Evolutionary conservation across 1,140 invertebrate genomes (phyloP), one percentile per base, ranked within the genome.

Genomic region (Caerostris extrusa): DNA sequence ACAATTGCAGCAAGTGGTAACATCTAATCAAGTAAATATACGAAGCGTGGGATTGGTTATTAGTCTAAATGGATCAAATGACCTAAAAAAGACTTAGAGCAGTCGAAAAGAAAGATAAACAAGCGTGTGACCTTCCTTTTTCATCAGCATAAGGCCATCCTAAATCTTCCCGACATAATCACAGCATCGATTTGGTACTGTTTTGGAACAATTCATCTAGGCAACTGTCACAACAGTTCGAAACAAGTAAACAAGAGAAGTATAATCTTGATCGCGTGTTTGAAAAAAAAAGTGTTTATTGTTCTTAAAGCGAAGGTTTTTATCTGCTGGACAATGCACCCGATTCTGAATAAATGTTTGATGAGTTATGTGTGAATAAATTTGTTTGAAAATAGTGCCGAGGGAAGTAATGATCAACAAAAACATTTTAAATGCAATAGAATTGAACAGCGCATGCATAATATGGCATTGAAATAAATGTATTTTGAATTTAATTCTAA

Each of bases 181-280:
- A 7, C 8, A 81, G 6, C 82, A 83, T 83, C 55, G 82, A 83
- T 83, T 58, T 6, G 17, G n/a, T 3, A 17, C 12, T 83, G 82
- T 83, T 83, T 56, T 83, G 82, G 3, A 83, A n/a, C 50, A 3
- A 17, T 77, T 77, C 34, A 77, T 57, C 82, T 55, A 83, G 55
- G 82, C 82, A 83, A 83, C 82, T 83, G 56, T 19, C 7, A 83
- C 82, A 83, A 83, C 53, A 83, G 55, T 57, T n/a, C 12, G 55
- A 64, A 77, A 34, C 3, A 34, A 77, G 71, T 77, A 77, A 77
- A 77, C 55, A 83, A 56, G 56, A 56, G 3, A 19, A 19, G 55
- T 56, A 56, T n/a, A 58, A 17, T 57, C 57, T 83, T 58, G 82
- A 19, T 83, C 14, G 82, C 82, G 82, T 83, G 82, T 58, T 5